Base-by-base conservation (phyloP, 2,888 invertebrate genomes). In the Falcaria lacertinaria region DNA sequence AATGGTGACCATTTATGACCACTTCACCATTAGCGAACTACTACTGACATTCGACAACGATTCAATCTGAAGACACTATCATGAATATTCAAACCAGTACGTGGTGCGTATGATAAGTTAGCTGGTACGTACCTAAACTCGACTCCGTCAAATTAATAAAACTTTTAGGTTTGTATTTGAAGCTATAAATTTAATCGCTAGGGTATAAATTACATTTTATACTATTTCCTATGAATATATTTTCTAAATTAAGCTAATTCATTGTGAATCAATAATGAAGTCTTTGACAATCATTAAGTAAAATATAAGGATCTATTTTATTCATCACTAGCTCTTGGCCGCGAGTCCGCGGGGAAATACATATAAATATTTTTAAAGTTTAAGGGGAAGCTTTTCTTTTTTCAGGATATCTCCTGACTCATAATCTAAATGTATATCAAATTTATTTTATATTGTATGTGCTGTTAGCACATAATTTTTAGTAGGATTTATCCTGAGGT, bases 61-160 rank as follows among this genome's bases (percentile, higher is more conserved):
- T 81, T 72, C 74, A 63, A 82, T 80, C 76, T 69, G 63, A 65
- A 60, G 64, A 60, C 67, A 57, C 57, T 47, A 48, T 50, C 19
- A 75, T 82, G 71, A 74, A 82, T 82, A 83, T 80, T 80, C 70
- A 80, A 75, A 45, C 42, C 6, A 22, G 48, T 58, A 68, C 77
- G 75, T 69, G 74, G 52, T 54, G 45, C 55, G 57, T 57, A 71
- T 60, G n/a, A 17, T 16, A 16, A 32, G 16, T 28, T 39, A 13
- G 15, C 15, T 15, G 11, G 7, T 32, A 39, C 11, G 32, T 32
- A 45, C 39, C 41, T 33, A 43, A 45, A 43, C 41, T 45, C 43
- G 43, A 42, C 19, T 39, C 33, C 15, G 39, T 42, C 35, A 36
- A 34, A 35, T 39, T 34, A 48, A 57, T 53, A 44, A 48, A 47